A percentile compares a stretch with the other conserved stretches of the same genome.
These are phyloP conservation scores for Anolis sagrei DNA, from an alignment of 2,113 vertebrate species.

Conservation along the genomic window DNA sequence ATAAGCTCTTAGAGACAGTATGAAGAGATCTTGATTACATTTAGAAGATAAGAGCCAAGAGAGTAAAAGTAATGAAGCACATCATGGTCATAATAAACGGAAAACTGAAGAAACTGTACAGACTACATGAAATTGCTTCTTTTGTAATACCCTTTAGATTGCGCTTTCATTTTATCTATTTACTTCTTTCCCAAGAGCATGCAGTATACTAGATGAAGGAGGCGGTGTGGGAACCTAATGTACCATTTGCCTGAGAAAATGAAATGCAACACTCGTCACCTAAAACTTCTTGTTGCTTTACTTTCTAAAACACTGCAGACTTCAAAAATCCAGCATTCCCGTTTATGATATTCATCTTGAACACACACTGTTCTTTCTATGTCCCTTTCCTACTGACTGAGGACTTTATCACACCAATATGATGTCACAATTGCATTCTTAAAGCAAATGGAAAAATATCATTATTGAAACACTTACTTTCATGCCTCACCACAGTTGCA, in stretches of 20 bases:
- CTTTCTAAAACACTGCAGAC: slow-evolving; percentile 36
- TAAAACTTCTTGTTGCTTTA: slow-evolving; percentile 30
- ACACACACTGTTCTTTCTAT: not conserved
- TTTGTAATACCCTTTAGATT: slow-evolving; percentile 43
- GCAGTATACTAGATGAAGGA: slow-evolving; percentile 6
- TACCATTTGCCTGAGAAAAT: slow-evolving; percentile 48
- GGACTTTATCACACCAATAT: too few relatives aligned
- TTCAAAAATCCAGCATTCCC: slow-evolving; percentile 4
- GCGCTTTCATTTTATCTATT: slow-evolving; percentile 49
- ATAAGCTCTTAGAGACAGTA: slow-evolving; percentile 62
- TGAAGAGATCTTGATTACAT: slow-evolving; percentile 65
- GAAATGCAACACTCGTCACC: not conserved
- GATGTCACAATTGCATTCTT: too few relatives aligned
- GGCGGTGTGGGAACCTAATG: not conserved
- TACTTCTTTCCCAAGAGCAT: slow-evolving; percentile 39
- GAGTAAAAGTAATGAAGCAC: slow-evolving; percentile 46
- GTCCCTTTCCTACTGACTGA: not conserved
- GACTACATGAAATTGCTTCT: slow-evolving; percentile 38
- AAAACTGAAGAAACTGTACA: slow-evolving; percentile 35
- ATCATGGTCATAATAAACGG: slow-evolving; percentile 53
- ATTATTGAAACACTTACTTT: too few relatives aligned
- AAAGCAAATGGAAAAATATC: too few relatives aligned
- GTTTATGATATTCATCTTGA: slow-evolving; percentile 15
- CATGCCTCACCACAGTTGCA: too few relatives aligned
- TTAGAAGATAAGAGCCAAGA: slow-evolving; percentile 55